Evolutionary conservation across 2,113 vertebrate species (phyloP), one percentile per base, ranked within the genome.

Genomic region (Rutilus rutilus): DNA sequence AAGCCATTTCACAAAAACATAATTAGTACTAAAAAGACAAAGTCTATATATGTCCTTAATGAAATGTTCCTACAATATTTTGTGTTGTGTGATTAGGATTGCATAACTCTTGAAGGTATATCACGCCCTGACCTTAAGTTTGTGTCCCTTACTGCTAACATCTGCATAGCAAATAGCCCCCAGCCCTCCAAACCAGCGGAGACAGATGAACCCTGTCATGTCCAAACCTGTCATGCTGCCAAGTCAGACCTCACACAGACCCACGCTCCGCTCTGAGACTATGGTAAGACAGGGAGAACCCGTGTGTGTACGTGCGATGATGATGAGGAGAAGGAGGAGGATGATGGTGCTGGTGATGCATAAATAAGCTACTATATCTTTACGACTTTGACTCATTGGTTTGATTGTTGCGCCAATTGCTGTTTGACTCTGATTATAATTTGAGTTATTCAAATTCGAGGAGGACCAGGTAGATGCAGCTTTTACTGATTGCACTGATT

Each of bases 171-270:
- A 98, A 92, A 94, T 99, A 91, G 97, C 97, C 90, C 97, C 97
- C 88, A 98, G 97, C 87, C 97, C 98, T 81, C 96, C 97, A 84
- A 96, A 93, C 85, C 97, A 97, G 84, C 94, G 96, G 87, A 95
- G 94, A 87, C 97, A 97, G 90, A 93, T 92, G 42, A 92, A 95
- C 77, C 95, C 96, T 15, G 93, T 97, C 90, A 96, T 97, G 91
- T 98, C 98, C 86, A 99, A 98, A 89, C 98, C 98, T 0, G 92
- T 99, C 92, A 99, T 99, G 98, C 94, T 99, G 87, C 97, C 97
- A 91, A 91, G 96, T 57, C 97, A 96, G 91, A 93, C 93, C 19
- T 89, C 94, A 57, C 96, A 95, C 92, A 96, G 96, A 93, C 89
- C 96, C 65, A 93, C 96, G 17, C 92, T 96, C 90, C 98, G 95